Percentiles rank a stretch among this genome's conserved stretches.
These are phyloP conservation scores for Isichthys henryi DNA, from an alignment of 2,113 vertebrate species.

Conservation along the genomic window DNA sequence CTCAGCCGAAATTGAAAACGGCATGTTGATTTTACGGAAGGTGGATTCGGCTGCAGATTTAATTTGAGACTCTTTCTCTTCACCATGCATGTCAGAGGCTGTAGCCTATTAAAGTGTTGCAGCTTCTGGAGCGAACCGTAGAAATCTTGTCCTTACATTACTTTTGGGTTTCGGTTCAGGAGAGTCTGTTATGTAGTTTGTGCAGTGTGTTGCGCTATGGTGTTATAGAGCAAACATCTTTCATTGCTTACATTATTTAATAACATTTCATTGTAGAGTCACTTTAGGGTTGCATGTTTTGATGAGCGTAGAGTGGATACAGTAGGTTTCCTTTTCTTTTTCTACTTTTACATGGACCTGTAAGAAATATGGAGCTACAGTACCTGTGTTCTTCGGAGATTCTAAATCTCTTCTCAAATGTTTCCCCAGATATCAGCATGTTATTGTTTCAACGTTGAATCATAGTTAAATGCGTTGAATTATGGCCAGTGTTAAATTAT, in stretches of 20 bases:
- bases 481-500: too few species aligned
- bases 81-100: neutral
- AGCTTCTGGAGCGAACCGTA: neutral
- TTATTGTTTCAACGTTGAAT: too few species aligned
- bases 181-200: neutral
- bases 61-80: neutral
- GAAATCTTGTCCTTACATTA: neutral
- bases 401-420: neutral
- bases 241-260: neutral
- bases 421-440: too few species aligned
- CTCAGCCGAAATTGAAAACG: neutral
- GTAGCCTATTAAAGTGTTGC: neutral
- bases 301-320: neutral
- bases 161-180: neutral
- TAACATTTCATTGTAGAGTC: neutral
- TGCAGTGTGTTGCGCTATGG: neutral
- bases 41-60: neutral
- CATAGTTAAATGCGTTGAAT: too few species aligned
- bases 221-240: neutral
- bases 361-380: too few species aligned
- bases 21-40: neutral
- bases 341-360: too few species aligned
- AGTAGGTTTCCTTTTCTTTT: too few species aligned
- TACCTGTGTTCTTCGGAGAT: neutral
- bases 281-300: neutral